Evolutionary conservation across 2,888 invertebrate genomes (phyloP).

Genomic region (Mythimna albipuncta): DNA sequence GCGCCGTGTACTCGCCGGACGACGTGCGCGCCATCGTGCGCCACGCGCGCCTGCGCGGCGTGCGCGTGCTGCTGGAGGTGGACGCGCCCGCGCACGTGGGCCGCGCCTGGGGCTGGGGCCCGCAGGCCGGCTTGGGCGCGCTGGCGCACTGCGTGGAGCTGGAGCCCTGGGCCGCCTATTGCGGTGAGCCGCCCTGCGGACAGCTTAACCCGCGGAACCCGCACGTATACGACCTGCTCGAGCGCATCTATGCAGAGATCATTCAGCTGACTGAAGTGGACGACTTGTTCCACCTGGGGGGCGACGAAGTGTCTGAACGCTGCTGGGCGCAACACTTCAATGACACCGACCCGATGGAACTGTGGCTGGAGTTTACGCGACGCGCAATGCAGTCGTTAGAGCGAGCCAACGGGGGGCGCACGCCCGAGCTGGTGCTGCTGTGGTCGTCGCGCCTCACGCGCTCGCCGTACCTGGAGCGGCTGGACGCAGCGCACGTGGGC

Average conservation of each 20-base stretch:
- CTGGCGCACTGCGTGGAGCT: conserved; percentile 95
- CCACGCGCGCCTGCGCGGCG: conserved; percentile 95
- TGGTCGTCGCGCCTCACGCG: conserved; percentile 95
- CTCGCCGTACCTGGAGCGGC: conserved; percentile 92
- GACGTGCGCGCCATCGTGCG: conserved; percentile 94
- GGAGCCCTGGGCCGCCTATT: conserved; percentile 95
- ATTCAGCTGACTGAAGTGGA: conserved; percentile 93
- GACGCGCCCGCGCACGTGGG: conserved; percentile 98
- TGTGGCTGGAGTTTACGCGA: conserved; percentile 95
- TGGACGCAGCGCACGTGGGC: conserved; percentile 91
- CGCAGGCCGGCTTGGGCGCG: conserved; percentile 93
- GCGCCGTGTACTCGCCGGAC: conserved; percentile 93
- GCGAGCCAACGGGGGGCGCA: conserved; percentile 91
- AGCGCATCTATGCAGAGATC: conserved; percentile 94
- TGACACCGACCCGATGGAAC: conserved; percentile 94
- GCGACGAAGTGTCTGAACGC: conserved; percentile 95
- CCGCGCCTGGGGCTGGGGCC: conserved; percentile 96
- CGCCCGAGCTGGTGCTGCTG: conserved; percentile 91
- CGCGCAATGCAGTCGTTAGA: conserved; percentile 92
- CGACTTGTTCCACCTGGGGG: conserved; percentile 96
- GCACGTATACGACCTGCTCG: conserved; percentile 93
- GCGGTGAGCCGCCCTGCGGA: conserved; percentile 97
- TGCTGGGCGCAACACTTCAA: conserved; percentile 95
- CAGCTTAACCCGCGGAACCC: conserved; percentile 96
- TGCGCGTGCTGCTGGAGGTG: conserved; percentile 96